Percentiles rank a stretch among this genome's conserved stretches.
phyloP scores from a whole-genome alignment of 2,797 vertebrate genomes.

The Liasis olivaceus region DNA sequence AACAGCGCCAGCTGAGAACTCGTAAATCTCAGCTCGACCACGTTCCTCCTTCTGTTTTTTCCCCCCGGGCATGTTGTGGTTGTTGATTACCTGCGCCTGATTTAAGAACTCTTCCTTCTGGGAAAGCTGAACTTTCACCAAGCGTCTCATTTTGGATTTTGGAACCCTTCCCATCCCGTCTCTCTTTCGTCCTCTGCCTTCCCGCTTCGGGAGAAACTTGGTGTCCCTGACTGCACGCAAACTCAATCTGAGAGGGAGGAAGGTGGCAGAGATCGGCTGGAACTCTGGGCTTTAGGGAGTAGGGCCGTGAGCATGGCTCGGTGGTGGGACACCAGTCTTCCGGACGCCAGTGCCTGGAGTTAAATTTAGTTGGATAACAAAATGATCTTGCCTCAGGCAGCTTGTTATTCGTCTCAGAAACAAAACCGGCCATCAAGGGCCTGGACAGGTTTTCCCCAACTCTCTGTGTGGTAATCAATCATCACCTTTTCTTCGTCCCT shows the following conservation, averaged over 20 bases:
- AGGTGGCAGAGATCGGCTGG: background rate
- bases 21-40: constrained; percentile 38
- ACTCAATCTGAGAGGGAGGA: background rate
- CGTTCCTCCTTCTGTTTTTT: constrained; percentile 1
- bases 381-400: background rate
- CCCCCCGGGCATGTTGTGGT: background rate
- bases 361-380: background rate
- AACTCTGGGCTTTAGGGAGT: background rate
- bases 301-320: background rate
- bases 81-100: background rate
- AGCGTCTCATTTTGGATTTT: background rate
- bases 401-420: background rate
- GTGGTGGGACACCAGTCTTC: background rate
- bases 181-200: background rate
- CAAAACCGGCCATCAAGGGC: background rate
- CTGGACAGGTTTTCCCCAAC: background rate
- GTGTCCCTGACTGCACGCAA: background rate
- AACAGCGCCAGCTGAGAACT: background rate
- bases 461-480: background rate
- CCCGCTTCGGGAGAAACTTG: background rate
- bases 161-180: background rate
- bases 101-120: constrained; percentile 45
- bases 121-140: background rate
- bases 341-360: background rate
- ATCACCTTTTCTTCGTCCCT: background rate